Evolutionary conservation across 2,797 vertebrate species (phyloP).

Genomic region (Austrolebias charrua): DNA sequence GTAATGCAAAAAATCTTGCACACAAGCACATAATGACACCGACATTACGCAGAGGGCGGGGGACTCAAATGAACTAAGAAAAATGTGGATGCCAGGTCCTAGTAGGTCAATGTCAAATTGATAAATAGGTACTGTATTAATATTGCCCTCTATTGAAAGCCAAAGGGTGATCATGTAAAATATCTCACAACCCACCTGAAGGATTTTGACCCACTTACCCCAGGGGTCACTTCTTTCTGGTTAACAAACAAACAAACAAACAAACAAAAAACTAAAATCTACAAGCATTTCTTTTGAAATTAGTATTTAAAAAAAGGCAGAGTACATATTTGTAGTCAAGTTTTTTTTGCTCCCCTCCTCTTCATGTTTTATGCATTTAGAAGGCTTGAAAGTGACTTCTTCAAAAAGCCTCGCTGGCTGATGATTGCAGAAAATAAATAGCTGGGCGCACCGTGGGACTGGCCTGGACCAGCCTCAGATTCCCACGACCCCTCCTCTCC

Average conservation of each 20-base stretch:
- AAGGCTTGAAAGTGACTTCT: constrained; percentile 3
- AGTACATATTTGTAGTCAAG: neutral
- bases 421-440: constrained; percentile 67
- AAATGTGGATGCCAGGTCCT: no score
- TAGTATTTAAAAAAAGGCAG: neutral
- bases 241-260: neutral
- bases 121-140: no score
- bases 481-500: constrained; percentile 79
- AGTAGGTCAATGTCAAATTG: no score
- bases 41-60: no score
- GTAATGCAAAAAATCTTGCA: no score
- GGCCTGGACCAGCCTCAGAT: constrained; percentile 63
- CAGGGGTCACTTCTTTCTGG: neutral
- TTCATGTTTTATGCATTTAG: constrained; percentile 3
- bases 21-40: no score
- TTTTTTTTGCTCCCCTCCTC: neutral
- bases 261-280: neutral
- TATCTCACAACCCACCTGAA: no score
- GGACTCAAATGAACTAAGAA: no score
- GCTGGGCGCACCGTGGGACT: constrained; percentile 72
- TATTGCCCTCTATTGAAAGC: no score
- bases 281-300: neutral
- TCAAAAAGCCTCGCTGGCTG: constrained; percentile 13
- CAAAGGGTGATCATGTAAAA: no score
- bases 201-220: no score